Evolutionary conservation across 2,888 invertebrate species (phyloP), one percentile per base, ranked within the genome.

Genomic region (Noctua janthina): DNA sequence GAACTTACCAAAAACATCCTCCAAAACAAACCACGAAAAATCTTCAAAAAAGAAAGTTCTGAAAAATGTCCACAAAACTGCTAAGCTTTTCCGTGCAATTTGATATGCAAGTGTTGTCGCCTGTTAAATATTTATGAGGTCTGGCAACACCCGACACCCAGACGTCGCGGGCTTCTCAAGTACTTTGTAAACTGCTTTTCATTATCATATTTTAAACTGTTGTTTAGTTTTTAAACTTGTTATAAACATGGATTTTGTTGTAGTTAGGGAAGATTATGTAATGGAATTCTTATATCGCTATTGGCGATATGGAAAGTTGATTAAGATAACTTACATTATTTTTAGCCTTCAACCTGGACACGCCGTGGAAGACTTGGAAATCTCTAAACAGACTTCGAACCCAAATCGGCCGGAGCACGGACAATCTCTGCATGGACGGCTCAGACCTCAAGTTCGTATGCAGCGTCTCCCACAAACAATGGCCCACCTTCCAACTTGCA

Each of bases 111-210:
- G 91, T 89, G 85, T 88, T 87, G 90, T 85, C 81, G 75, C 74
- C 72, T 76, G 74, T 87, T 90, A 86, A 85, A 90, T 90, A 90
- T 90, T 90, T 89, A 90, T 90, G 90, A 90, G 86, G 59, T 78
- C 88, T 84, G 76, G 67, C 71, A 85, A 83, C 85, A 83, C 76
- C 73, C 78, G 71, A 79, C 82, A 85, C 77, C 72, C 87, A 85
- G 88, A 87, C 86, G 84, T 87, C 85, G 81, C 83, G 73, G 81
- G 49, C 70, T 86, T 83, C 88, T 87, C 84, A 74, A 90, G 88
- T 81, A 80, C 80, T 79, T 80, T 62, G 82, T 86, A 90, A 90
- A 91, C 90, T 90, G 90, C 73, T 90, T 90, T 83, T 82, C 88
- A 91, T 90, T 90, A 91, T 90, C 90, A 91, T 90, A 90, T 85